Base-by-base conservation (phyloP, 2,888 invertebrate species). In the Pristionchus fissidentatus region DNA sequence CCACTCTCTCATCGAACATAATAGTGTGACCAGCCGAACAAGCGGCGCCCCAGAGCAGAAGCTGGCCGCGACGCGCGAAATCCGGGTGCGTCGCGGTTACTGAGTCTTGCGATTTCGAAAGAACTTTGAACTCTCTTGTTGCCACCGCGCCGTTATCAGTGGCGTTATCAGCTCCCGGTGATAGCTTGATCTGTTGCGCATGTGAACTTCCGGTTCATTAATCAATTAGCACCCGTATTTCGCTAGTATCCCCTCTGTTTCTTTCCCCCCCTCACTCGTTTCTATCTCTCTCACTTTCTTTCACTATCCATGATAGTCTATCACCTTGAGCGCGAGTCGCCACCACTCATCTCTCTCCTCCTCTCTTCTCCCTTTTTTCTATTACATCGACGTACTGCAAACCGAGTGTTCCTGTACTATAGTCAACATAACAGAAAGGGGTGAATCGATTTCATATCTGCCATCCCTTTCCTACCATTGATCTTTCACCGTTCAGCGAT, bases 201-300 rank as follows among this genome's bases (percentile, higher is more conserved):
- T 62, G 4, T 3, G 3, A 26, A 46, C 75, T 75, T 75, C 75
- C 75, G 75, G 75, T 75, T 75, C 75, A 75, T 15, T 19, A 46
- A 29, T 49, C 49, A 46, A 26, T 46, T 46, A 26, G n/a, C 66
- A n/a, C 66, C 57, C 66, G 3, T 19, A 38, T 22, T 66, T 66
- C 66, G 22, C 66, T n/a, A n/a, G n/a, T n/a, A n/a, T n/a, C n/a
- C n/a, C n/a, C n/a, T n/a, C n/a, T n/a, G 32, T 66, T 38, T 38
- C 66, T 38, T 38, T 38, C 15, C 66, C 22, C 66, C 38, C 10
- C 38, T 38, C 38, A n/a, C 29, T n/a, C 26, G 29, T 7, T n/a
- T 5, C 26, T 46, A 32, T 46, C 75, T 46, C 46, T 15, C 10
- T 29, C 70, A 5, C 70, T 29, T 38, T 70, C 70, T 22, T 10